Evolutionary conservation across 1,140 invertebrate genomes (phyloP).

Genomic region (Leptopilina boulardi): DNA sequence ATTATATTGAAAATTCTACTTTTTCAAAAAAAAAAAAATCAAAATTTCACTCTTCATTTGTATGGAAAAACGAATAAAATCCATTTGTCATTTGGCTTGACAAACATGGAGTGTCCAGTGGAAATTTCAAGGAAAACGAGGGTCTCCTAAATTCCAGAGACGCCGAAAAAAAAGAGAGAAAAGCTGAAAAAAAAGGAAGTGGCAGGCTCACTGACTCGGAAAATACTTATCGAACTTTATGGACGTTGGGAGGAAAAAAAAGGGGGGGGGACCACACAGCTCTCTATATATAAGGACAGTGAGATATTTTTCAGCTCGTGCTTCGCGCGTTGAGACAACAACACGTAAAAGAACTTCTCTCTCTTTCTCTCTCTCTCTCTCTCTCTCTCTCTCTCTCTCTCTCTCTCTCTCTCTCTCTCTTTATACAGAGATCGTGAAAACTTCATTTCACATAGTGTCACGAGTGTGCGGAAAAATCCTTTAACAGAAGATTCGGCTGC

Average conservation of each 20-base stretch:
- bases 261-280: neutral
- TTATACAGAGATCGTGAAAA: no score
- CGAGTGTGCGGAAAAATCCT: slow-evolving; percentile 15
- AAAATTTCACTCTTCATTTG: neutral
- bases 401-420: neutral
- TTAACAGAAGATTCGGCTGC: slow-evolving; percentile 38
- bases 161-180: neutral
- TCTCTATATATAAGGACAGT: neutral
- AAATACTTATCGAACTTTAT: slow-evolving; percentile 34
- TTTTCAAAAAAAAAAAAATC: neutral
- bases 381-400: no score
- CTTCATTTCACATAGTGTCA: slow-evolving; percentile 24
- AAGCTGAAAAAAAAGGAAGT: neutral
- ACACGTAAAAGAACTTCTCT: slow-evolving; percentile 16
- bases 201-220: slow-evolving; percentile 19
- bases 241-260: neutral
- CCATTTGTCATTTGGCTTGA: neutral
- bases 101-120: neutral
- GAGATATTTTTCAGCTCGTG: neutral
- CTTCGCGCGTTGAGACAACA: neutral
- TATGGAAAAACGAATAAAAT: neutral
- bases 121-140: slow-evolving; percentile 10
- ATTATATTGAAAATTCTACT: no score
- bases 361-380: no score
- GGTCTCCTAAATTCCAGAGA: neutral